phyloP scores from a whole-genome alignment of 2,888 invertebrate species.

The Acrobasis consociella region DNA sequence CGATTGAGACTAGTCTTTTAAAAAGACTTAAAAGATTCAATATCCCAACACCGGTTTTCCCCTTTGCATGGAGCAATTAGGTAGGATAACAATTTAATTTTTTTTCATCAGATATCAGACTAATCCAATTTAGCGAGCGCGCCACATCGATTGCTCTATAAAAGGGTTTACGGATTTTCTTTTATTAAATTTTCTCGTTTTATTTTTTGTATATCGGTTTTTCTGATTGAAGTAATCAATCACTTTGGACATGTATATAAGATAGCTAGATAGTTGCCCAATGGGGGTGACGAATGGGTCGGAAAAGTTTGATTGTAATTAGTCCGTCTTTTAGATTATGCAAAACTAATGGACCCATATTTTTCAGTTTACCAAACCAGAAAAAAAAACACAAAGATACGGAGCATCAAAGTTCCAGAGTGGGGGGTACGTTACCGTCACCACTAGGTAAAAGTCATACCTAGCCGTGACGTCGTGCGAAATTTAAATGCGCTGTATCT shows the following conservation, averaged over 20 bases:
- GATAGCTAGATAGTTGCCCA: no score
- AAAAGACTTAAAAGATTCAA: background rate
- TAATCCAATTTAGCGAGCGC: slow-evolving; percentile 38
- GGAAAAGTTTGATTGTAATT: no score
- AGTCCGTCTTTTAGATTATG: no score
- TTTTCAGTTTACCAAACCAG: no score
- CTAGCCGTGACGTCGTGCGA: no score
- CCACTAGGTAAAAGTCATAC: no score
- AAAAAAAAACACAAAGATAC: no score
- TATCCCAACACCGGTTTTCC: background rate
- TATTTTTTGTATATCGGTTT: background rate
- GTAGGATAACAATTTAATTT: slow-evolving; percentile 62
- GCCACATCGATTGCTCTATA: slow-evolving; percentile 9
- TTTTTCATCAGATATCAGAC: slow-evolving; percentile 34
- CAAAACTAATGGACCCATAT: no score
- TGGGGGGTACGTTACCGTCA: no score
- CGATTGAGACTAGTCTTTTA: background rate
- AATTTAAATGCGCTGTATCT: no score
- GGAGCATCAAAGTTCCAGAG: no score
- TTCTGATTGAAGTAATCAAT: slow-evolving; percentile 5
- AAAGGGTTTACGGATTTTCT: slow-evolving; percentile 16
- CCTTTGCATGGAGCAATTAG: slow-evolving; percentile 54
- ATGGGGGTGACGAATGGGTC: no score
- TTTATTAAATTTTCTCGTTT: slow-evolving; percentile 13
- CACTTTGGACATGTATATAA: background rate